A percentile compares a stretch with the other conserved stretches of the same genome.
Conservation (phyloP, 1,140 invertebrate species). For the Maconellicoccus hirsutus region DNA sequence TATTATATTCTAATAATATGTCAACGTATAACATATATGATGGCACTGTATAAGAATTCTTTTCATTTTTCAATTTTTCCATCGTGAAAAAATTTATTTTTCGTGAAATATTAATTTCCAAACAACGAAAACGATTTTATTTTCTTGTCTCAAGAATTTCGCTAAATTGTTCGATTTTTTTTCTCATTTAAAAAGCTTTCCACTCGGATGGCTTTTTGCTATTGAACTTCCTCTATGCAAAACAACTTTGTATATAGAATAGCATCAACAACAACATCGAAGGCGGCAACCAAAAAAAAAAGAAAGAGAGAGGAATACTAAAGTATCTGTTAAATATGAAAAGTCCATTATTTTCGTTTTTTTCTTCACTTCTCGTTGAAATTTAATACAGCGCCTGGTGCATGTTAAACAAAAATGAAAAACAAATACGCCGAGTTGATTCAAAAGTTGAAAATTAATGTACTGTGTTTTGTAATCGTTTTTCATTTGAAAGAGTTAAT, state of each 20-base stretch:
- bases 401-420: neutral
- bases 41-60: no score
- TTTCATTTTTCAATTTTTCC: no score
- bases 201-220: neutral
- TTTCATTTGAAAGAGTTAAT: neutral
- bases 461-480: neutral
- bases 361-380: neutral
- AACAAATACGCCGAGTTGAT: neutral
- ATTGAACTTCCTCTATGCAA: neutral
- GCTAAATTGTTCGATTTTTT: neutral
- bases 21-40: no score
- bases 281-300: no score
- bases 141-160: neutral
- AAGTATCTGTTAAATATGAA: neutral
- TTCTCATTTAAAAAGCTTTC: slow-evolving; percentile 5
- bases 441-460: neutral
- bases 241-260: neutral
- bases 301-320: neutral
- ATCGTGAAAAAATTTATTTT: no score
- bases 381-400: neutral
- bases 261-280: no score
- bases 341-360: neutral
- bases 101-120: no score
- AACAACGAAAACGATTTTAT: no score
- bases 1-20: no score